Percentiles rank a stretch among this genome's conserved stretches.
phyloP scores from a whole-genome alignment of 2,113 vertebrate species.

The Seriola aureovittata region DNA sequence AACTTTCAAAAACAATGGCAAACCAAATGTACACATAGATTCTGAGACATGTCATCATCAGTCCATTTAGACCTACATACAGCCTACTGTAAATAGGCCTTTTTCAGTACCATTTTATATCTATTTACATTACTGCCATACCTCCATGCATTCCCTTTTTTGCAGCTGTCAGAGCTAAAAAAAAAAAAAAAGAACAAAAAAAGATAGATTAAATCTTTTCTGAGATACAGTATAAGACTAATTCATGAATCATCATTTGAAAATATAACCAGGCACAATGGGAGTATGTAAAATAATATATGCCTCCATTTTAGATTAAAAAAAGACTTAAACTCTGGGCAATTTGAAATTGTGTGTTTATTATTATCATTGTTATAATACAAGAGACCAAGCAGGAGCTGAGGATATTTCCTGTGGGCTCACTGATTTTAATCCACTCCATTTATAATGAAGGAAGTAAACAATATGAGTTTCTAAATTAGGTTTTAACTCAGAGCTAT shows the following conservation, averaged over 20 bases:
- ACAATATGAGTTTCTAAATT: not conserved
- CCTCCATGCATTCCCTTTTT: not conserved
- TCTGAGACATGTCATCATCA: too few relatives aligned
- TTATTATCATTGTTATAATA: not conserved
- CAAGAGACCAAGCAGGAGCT: not conserved
- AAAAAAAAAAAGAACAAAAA: too few relatives aligned
- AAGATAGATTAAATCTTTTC: too few relatives aligned
- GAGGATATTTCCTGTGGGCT: not conserved
- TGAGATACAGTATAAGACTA: not conserved
- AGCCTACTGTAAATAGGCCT: too few relatives aligned
- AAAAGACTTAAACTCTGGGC: not conserved
- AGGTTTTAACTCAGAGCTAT: not conserved
- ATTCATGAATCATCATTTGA: slow-evolving; percentile 18
- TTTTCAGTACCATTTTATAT: not conserved
- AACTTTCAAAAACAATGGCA: too few relatives aligned
- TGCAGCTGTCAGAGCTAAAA: too few relatives aligned
- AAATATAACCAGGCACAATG: not conserved
- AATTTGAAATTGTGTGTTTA: too few relatives aligned
- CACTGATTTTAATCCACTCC: not conserved
- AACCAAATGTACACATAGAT: too few relatives aligned
- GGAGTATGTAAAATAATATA: not conserved
- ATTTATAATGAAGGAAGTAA: not conserved
- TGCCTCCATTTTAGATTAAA: not conserved
- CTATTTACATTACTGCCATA: not conserved
- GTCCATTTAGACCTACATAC: too few relatives aligned